A percentile compares a stretch with the other conserved stretches of the same genome.
These are phyloP conservation scores for Odontophorus gujanensis DNA, from an alignment of 2,113 vertebrate genomes.

Conservation along the genomic window DNA sequence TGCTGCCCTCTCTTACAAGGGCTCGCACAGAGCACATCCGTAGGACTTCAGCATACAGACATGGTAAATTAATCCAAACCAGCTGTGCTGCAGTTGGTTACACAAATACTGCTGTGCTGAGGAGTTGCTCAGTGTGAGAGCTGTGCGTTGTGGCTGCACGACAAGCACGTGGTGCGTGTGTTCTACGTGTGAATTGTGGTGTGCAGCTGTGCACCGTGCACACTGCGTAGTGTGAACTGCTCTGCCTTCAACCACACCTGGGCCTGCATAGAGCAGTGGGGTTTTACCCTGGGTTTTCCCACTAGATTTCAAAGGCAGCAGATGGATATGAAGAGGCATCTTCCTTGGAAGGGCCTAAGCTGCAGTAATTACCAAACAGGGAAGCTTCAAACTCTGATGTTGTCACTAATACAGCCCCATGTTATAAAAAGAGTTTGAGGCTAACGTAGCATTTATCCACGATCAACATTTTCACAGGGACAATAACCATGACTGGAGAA, in stretches of 20 bases:
- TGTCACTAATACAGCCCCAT: fast-evolving
- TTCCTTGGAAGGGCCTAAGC: not conserved
- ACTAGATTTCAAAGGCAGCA: not conserved
- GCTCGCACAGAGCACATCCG: not conserved
- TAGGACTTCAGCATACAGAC: not conserved
- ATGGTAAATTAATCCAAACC: not conserved
- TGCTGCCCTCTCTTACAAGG: not conserved
- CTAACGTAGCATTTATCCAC: fast-evolving
- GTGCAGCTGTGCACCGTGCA: fast-evolving
- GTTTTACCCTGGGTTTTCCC: not conserved
- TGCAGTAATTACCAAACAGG: not conserved
- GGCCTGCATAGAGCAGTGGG: not conserved
- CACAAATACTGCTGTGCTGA: not conserved
- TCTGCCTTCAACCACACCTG: not conserved
- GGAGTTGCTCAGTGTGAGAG: fast-evolving
- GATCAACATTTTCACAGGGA: not conserved
- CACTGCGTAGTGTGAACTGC: fast-evolving
- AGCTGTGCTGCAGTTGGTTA: not conserved
- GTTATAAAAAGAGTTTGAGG: not conserved
- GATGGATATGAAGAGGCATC: not conserved
- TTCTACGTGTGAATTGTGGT: fast-evolving
- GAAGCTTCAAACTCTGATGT: not conserved
- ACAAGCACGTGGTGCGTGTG: not conserved
- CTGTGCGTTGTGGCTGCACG: not conserved
- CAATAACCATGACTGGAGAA: not conserved